These are phyloP conservation scores for Setipinna tenuifilis DNA, from an alignment of 2,797 vertebrate genomes.

Conservation along the genomic window DNA sequence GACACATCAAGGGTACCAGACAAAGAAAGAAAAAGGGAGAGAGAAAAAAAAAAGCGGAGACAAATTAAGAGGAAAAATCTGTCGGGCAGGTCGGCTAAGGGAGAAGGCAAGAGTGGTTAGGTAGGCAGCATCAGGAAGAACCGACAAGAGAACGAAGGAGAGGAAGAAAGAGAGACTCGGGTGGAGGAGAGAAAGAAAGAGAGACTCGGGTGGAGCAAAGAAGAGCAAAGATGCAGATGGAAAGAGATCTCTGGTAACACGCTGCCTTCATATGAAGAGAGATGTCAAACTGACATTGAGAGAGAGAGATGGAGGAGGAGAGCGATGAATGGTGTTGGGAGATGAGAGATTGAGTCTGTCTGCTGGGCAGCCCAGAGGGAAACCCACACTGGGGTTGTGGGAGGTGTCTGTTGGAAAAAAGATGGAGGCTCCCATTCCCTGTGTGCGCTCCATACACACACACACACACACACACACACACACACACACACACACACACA, in stretches of 20 bases:
- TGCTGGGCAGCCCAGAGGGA: conserved; percentile 67
- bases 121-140: not conserved
- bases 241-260: conserved; percentile 37
- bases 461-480: conserved; percentile 7
- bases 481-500: not conserved
- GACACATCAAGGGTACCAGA: not conserved
- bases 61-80: not conserved
- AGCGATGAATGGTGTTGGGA: conserved; percentile 29
- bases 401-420: not conserved
- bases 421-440: not conserved
- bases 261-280: conserved; percentile 45
- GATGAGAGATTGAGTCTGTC: conserved; percentile 58
- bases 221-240: conserved; percentile 47
- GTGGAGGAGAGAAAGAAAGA: conserved; percentile 32
- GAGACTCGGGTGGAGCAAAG: conserved; percentile 3
- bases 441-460: not conserved
- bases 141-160: not conserved
- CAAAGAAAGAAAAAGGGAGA: not conserved
- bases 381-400: conserved; percentile 7
- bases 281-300: conserved; percentile 35
- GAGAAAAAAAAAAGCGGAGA: not conserved
- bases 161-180: conserved; percentile 36
- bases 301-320: not conserved
- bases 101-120: not conserved
- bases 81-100: not conserved